These are phyloP conservation scores for Cephus pygmeus DNA, from an alignment of 2,888 invertebrate species.

Conservation along the genomic window DNA sequence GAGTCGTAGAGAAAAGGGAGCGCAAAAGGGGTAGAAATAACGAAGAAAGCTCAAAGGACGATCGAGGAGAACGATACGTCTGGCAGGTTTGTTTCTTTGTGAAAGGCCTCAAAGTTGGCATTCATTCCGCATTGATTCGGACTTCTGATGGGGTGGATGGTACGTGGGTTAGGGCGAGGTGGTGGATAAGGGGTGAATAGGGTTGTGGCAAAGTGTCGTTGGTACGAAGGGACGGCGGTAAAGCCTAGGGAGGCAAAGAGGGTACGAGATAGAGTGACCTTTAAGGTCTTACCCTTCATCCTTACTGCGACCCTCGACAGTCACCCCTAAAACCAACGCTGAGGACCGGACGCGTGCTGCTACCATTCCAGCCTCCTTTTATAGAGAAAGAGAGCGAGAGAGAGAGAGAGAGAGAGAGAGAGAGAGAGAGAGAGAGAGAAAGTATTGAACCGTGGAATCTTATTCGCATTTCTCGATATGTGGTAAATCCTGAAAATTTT, in stretches of 20 bases:
- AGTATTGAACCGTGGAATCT: constrained; percentile 12
- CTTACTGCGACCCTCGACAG: constrained; percentile 20
- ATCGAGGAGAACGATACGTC: constrained; percentile 12
- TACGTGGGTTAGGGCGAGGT: not conserved
- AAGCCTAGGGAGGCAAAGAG: constrained; percentile 10
- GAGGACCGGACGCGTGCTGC: constrained; percentile 12
- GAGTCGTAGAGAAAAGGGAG: not conserved
- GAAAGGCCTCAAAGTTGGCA: constrained; percentile 19
- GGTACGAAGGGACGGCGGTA: not conserved
- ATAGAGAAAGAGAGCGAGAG: not conserved
- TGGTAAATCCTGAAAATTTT: not conserved
- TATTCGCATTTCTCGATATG: constrained; percentile 9
- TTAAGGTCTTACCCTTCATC: constrained; percentile 19
- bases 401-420: not conserved
- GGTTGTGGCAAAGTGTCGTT: not conserved
- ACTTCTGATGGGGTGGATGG: constrained; percentile 12
- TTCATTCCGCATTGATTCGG: constrained; percentile 22
- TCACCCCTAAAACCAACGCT: constrained; percentile 13
- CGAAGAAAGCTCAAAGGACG: not conserved
- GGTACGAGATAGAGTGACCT: constrained; percentile 21
- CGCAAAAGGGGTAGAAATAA: constrained; percentile 8
- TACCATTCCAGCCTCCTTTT: not conserved
- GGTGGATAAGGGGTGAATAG: not conserved
- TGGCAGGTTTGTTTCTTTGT: constrained; percentile 16
- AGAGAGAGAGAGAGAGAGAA: not conserved